Evolutionary conservation across 2,888 invertebrate species (phyloP), one percentile per base, ranked within the genome.

Genomic region (Metallyticus violacea): DNA sequence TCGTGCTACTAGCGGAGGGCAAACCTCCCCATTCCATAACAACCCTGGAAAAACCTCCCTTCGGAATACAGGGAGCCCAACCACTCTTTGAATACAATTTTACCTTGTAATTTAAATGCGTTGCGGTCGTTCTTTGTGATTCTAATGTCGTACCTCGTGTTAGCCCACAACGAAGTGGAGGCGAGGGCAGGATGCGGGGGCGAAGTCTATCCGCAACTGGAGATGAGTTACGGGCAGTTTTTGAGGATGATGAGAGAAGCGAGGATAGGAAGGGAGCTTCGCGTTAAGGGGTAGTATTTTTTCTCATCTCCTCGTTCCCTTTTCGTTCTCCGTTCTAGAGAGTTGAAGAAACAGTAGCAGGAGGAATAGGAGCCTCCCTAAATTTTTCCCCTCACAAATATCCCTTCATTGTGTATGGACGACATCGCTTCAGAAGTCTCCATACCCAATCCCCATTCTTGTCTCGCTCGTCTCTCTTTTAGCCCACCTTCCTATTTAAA

Each of bases 71-170:
- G 27, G 25, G 28, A 76, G 84, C 84, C 40, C 40, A 4, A 62
- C 40, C 40, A 62, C 40, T 62, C 40, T 87, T 87, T 86, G 87
- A 87, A 86, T 86, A 87, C 79, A 76, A 78, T 85, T 86, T 85
- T 86, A 80, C 87, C 87, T 87, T 83, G 86, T 86, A 87, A 87
- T 87, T 87, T 85, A 85, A 84, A 87, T 86, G 80, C 86, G 83
- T 83, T 62, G 77, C 26, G 85, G 83, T 78, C 40, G 87, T 77
- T 80, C 85, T 85, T 86, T 87, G 87, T 86, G 77, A 87, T 87
- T 87, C 86, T 87, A 87, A 87, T 87, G 80, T 30, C 62, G 77
- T 30, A 83, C 28, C 83, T 83, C 83, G n/a, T 7, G 81, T 62
- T 62, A 62, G 40, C 40, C 40, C 40, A 30, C 81, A 30, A 28